These are phyloP conservation scores for Stenodera caucasica DNA, from an alignment of 2,888 invertebrate species.

Conservation along the genomic window DNA sequence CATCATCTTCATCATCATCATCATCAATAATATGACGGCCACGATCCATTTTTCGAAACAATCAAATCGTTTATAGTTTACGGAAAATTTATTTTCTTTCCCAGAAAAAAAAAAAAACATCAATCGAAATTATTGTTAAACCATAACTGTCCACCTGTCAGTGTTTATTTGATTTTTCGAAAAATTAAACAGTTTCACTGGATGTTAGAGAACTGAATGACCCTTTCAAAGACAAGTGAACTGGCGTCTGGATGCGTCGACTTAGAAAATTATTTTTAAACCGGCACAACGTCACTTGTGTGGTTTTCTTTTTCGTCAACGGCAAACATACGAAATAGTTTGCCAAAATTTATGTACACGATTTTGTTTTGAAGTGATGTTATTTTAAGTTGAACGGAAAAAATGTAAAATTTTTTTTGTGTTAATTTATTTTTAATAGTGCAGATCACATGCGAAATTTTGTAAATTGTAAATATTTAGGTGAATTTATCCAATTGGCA, in stretches of 20 bases:
- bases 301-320: conserved; percentile 38
- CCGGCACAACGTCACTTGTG: conserved; percentile 35
- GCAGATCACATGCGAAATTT: too few relatives aligned
- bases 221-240: conserved; percentile 38
- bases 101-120: conserved; percentile 36
- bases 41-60: conserved; percentile 48
- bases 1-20: conserved; percentile 58
- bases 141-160: too few relatives aligned
- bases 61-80: too few relatives aligned
- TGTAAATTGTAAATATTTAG: too few relatives aligned
- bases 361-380: too few relatives aligned
- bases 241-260: conserved; percentile 41
- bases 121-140: too few relatives aligned
- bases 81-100: background rate
- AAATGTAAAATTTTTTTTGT: too few relatives aligned
- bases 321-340: conserved; percentile 42
- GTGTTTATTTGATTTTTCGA: background rate
- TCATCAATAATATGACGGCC: too few relatives aligned
- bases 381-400: too few relatives aligned
- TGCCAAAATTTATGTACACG: background rate
- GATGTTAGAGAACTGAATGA: conserved; percentile 38
- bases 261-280: conserved; percentile 45
- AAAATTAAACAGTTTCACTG: conserved; percentile 5
- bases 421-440: too few relatives aligned
- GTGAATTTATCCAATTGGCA: too few relatives aligned